A percentile compares a stretch with the other conserved stretches of the same genome.
Evolutionary conservation across 2,113 vertebrate species (phyloP).

Genomic region (Python bivittatus): DNA sequence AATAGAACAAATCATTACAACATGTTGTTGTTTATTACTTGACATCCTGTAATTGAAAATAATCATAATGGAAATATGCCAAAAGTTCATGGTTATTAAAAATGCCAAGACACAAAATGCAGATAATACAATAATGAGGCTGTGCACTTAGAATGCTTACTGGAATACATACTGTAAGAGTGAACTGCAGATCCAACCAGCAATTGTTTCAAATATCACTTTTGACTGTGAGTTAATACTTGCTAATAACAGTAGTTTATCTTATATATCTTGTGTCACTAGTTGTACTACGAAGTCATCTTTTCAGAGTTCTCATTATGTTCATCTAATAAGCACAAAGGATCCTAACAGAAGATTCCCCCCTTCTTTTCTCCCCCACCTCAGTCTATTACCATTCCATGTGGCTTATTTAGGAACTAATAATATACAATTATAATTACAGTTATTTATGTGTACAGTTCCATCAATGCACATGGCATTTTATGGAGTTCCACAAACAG

Average conservation of each 20-base stretch:
- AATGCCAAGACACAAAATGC: conserved; percentile 37
- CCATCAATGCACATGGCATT: neutral
- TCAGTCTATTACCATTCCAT: neutral
- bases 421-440: neutral
- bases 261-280: neutral
- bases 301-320: conserved; percentile 37
- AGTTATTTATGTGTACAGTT: neutral
- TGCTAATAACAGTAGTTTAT: conserved; percentile 25
- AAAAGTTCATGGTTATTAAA: conserved; percentile 32
- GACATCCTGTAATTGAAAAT: conserved; percentile 24
- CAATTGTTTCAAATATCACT: conserved; percentile 36
- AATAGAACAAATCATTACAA: conserved; percentile 18
- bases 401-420: neutral
- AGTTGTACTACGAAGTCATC: conserved; percentile 22
- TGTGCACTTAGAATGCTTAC: conserved; percentile 26
- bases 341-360: conserved; percentile 24
- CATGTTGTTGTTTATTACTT: conserved; percentile 1
- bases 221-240: conserved; percentile 33
- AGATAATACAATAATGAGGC: conserved; percentile 34
- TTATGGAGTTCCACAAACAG: neutral
- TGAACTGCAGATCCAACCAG: conserved; percentile 26
- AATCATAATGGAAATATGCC: neutral
- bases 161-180: conserved; percentile 16
- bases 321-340: conserved; percentile 12
- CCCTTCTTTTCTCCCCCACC: neutral